Percentiles rank a stretch among this genome's conserved stretches.
Evolutionary conservation across 2,113 vertebrate species (phyloP).

Genomic region (Neolamprologus brichardi): DNA sequence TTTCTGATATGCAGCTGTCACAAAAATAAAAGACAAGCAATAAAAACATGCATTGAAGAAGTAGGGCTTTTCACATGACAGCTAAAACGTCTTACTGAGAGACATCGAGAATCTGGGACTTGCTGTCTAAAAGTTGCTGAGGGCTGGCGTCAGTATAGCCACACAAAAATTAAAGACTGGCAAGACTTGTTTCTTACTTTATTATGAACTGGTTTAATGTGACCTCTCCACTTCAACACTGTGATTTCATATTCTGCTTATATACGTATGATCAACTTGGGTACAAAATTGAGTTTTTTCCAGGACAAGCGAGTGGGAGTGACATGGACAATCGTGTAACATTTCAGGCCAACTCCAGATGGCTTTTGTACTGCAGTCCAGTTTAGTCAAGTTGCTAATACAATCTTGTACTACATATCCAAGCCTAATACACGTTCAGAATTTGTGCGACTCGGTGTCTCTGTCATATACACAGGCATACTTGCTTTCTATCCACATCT

Average conservation of each 20-base stretch:
- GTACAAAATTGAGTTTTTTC: neutral
- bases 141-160: neutral
- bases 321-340: neutral
- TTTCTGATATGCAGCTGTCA: neutral
- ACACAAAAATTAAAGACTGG: neutral
- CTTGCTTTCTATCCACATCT: constrained; percentile 20
- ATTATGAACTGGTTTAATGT: neutral
- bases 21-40: neutral
- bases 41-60: neutral
- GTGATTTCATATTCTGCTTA: neutral
- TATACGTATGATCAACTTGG: neutral
- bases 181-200: neutral
- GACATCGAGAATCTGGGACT: neutral
- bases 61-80: neutral
- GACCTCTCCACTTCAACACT: neutral
- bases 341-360: neutral
- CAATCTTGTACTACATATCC: neutral
- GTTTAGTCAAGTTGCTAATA: constrained; percentile 26
- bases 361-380: neutral
- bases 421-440: constrained; percentile 32
- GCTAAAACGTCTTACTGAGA: neutral
- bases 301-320: neutral
- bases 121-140: neutral
- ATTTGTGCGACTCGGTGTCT: neutral
- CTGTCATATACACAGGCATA: neutral